Evolutionary conservation across 1,140 invertebrate genomes (phyloP).

Genomic region (Trichomalopsis sarcophagae): DNA sequence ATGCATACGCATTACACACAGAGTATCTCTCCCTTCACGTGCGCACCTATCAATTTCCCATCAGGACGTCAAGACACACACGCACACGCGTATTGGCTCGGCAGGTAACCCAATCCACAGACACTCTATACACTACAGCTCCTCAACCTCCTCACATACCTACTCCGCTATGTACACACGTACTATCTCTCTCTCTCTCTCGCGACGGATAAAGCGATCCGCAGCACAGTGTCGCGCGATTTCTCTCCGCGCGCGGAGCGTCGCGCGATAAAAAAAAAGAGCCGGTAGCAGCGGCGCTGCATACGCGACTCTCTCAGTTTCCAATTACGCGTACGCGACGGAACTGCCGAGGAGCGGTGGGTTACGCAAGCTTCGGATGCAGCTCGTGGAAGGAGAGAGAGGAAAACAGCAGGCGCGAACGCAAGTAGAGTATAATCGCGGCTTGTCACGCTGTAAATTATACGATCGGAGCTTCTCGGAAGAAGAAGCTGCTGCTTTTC

Average conservation of each 20-base stretch:
- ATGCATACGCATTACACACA: background rate
- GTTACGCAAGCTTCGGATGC: conserved; percentile 18
- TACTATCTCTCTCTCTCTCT: background rate
- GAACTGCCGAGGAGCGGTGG: background rate
- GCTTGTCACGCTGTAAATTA: conserved; percentile 25
- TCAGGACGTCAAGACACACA: background rate
- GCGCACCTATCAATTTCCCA: conserved; percentile 5
- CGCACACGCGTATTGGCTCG: background rate
- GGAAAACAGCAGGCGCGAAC: background rate
- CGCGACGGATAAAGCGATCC: background rate
- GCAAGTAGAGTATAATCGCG: conserved; percentile 21
- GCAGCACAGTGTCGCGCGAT: background rate
- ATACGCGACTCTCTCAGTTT: background rate
- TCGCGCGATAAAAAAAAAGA: background rate
- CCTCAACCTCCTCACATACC: background rate
- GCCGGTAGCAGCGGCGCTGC: background rate
- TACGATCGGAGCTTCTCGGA: background rate
- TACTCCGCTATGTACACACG: background rate
- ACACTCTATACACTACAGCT: background rate
- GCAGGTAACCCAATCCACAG: conserved; percentile 4
- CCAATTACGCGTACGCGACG: conserved; percentile 36
- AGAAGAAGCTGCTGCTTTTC: too few relatives aligned
- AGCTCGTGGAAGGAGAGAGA: background rate
- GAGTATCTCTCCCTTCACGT: background rate
- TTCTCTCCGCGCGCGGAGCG: too few relatives aligned